A percentile compares a stretch with the other conserved stretches of the same genome.
phyloP scores from a whole-genome alignment of 2,888 invertebrate genomes.

The Cheiracanthium punctorium region DNA sequence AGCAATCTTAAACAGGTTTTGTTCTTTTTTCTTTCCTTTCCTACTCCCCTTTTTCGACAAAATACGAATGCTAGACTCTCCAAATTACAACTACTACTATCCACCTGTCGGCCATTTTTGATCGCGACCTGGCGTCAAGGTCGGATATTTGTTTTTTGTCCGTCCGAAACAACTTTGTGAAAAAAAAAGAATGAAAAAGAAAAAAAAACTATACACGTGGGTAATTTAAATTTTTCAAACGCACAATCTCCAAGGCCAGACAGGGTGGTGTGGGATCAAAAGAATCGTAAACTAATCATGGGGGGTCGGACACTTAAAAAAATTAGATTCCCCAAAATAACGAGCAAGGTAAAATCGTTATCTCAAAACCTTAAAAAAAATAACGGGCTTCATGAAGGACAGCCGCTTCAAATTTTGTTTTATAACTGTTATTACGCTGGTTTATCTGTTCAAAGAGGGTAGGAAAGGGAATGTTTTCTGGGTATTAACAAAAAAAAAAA shows the following conservation, averaged over 20 bases:
- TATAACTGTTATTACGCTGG: no score
- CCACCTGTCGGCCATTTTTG: conserved; percentile 44
- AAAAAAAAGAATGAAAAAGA: no score
- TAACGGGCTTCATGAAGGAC: no score
- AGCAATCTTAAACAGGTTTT: not conserved
- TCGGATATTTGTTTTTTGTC: conserved; percentile 14
- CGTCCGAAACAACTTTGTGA: not conserved
- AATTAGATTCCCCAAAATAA: no score
- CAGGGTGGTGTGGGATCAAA: not conserved
- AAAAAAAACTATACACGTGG: conserved; percentile 22
- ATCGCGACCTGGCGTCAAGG: conserved; percentile 48
- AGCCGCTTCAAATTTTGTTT: no score
- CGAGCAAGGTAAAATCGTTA: no score
- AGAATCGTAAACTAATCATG: no score
- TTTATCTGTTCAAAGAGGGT: no score
- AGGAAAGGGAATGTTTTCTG: no score
- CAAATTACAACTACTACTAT: conserved; percentile 21
- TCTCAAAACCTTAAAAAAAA: no score
- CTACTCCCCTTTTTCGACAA: not conserved
- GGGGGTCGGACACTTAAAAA: no score
- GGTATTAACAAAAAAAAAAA: no score
- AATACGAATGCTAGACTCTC: not conserved
- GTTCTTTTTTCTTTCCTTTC: not conserved
- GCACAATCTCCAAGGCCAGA: conserved; percentile 18
- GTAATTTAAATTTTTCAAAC: conserved; percentile 53